These are phyloP conservation scores for Columba livia DNA, from an alignment of 2,113 vertebrate species.

Conservation along the genomic window DNA sequence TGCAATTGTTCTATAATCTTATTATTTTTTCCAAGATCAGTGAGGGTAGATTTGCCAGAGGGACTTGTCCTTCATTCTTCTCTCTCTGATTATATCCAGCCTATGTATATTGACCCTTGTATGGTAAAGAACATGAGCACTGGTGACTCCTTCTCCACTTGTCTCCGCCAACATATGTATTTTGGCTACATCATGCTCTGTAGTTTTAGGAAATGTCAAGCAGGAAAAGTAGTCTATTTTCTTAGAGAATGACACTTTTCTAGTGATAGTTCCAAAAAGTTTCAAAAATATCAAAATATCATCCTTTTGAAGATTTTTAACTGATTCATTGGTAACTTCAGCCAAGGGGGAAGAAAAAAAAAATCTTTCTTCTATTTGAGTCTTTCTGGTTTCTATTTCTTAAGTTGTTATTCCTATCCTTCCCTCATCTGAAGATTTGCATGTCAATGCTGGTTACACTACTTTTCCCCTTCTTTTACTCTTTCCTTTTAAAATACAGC, in stretches of 20 bases:
- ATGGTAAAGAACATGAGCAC: accelerated
- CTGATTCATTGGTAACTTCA: background rate
- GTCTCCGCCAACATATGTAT: background rate
- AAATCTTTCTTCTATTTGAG: accelerated
- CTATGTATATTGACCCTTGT: background rate
- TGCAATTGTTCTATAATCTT: background rate
- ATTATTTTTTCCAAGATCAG: background rate
- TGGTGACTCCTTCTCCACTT: background rate
- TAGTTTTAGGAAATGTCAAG: background rate
- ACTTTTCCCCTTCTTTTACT: background rate
- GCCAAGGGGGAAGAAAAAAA: background rate
- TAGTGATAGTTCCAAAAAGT: background rate
- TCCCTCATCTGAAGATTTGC: background rate
- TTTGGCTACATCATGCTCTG: background rate
- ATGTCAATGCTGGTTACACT: background rate
- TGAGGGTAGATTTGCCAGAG: background rate
- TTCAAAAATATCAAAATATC: background rate
- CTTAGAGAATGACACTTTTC: background rate
- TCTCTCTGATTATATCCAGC: background rate
- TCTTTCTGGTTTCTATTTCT: background rate
- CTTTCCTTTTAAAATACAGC: background rate
- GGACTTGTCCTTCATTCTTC: background rate
- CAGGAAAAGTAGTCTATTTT: background rate
- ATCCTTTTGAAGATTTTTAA: background rate
- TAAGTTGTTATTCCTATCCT: background rate